Evolutionary conservation across 53 echinoderm and acorn worm species (phyloP).

Genomic region (Paracentrotus lividus): DNA sequence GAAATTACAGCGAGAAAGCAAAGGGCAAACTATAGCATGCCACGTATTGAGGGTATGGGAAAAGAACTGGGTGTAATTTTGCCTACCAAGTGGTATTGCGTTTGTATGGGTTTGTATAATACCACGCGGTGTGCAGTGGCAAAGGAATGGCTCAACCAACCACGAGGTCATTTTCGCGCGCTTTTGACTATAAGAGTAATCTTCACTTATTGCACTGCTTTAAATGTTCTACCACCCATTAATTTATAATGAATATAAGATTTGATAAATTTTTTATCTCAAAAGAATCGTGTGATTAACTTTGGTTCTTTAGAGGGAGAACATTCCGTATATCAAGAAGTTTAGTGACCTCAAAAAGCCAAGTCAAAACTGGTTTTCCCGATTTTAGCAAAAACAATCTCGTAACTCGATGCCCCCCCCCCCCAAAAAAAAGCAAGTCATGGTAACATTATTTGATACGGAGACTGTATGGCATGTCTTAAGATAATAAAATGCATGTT

Average conservation of each 20-base stretch:
- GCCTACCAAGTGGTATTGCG: not conserved
- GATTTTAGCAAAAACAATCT: not conserved
- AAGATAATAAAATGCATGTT: too few species aligned
- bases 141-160: not conserved
- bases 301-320: too few species aligned
- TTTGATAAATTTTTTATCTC: too few species aligned
- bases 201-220: not conserved
- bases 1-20: not conserved
- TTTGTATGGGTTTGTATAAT: not conserved
- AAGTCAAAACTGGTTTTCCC: not conserved
- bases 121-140: not conserved
- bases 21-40: slow-evolving; percentile 2
- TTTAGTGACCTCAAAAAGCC: not conserved
- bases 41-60: not conserved
- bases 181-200: not conserved
- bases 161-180: slow-evolving; percentile 31
- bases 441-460: not conserved
- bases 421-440: not conserved
- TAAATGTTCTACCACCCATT: not conserved
- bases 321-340: too few species aligned
- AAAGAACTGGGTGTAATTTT: not conserved
- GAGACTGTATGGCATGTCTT: not conserved
- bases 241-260: not conserved
- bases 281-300: too few species aligned
- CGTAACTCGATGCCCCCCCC: not conserved